phyloP scores from a whole-genome alignment of 2,888 invertebrate species.

The Cantharis rufa region DNA sequence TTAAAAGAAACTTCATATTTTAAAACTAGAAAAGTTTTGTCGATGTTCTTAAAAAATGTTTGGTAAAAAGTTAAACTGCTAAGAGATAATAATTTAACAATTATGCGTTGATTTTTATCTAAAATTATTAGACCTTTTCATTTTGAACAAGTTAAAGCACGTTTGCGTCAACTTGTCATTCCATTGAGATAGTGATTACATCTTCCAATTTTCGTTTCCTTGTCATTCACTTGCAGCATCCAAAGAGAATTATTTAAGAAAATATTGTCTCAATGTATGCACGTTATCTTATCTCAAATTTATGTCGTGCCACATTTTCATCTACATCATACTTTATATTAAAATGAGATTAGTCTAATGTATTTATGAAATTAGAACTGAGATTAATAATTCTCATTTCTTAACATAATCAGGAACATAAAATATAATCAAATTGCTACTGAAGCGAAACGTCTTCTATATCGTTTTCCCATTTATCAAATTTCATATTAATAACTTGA shows the following conservation, averaged over 20 bases:
- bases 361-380: not conserved
- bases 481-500: not conserved
- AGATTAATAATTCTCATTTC: not conserved
- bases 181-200: slow-evolving; percentile 17
- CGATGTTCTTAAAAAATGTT: not conserved
- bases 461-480: not conserved
- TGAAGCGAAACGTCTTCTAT: not conserved
- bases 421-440: not conserved
- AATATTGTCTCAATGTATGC: slow-evolving; percentile 9
- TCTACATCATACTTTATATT: not conserved
- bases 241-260: slow-evolving; percentile 16
- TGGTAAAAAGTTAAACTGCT: not conserved
- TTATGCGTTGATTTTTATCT: slow-evolving; percentile 6
- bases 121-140: slow-evolving; percentile 15
- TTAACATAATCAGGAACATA: not conserved
- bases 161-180: slow-evolving; percentile 20
- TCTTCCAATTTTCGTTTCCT: slow-evolving; percentile 19
- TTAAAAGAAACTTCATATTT: not conserved
- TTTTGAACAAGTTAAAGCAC: slow-evolving; percentile 14
- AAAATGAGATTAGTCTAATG: slow-evolving; percentile 1
- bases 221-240: slow-evolving; percentile 14
- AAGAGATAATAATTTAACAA: not conserved
- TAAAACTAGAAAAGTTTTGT: not conserved
- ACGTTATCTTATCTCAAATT: slow-evolving; percentile 8
- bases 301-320: not conserved